Evolutionary conservation across 1,140 invertebrate genomes (phyloP).

Genomic region (Pteromalus puparum): DNA sequence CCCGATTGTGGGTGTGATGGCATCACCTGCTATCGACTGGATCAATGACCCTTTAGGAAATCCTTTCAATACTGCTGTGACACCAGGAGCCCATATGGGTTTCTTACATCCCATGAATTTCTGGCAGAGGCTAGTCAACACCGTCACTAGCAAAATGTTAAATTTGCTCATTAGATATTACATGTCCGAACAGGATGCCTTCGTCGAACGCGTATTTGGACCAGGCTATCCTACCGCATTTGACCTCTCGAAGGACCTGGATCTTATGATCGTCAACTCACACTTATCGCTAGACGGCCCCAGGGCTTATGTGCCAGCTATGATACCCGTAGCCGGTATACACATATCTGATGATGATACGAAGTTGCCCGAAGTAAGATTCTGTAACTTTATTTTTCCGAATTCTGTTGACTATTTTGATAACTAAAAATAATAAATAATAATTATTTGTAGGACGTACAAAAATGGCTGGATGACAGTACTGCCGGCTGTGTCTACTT

Average conservation of each 20-base stretch:
- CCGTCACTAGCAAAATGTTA: neutral
- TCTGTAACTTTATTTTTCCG: neutral
- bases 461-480: conserved; percentile 81
- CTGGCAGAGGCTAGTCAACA: conserved; percentile 74
- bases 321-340: conserved; percentile 78
- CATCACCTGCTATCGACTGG: conserved; percentile 77
- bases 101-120: conserved; percentile 78
- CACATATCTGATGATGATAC: conserved; percentile 64
- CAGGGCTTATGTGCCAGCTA: conserved; percentile 68
- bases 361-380: neutral
- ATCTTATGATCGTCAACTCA: conserved; percentile 75
- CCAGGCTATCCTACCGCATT: conserved; percentile 60
- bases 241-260: conserved; percentile 69
- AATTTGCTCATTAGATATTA: conserved; percentile 52
- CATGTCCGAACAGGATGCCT: conserved; percentile 46
- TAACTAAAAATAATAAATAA: neutral
- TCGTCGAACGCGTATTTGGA: conserved; percentile 69
- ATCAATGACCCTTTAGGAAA: conserved; percentile 77
- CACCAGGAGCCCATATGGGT: conserved; percentile 69
- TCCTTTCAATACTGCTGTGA: conserved; percentile 75
- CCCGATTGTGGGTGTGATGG: conserved; percentile 77
- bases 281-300: conserved; percentile 73
- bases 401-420: neutral
- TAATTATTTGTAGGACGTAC: conserved; percentile 77
- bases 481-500: conserved; percentile 83